Percentiles rank a stretch among this genome's conserved stretches.
Evolutionary conservation across 2,797 vertebrate genomes (phyloP).

Genomic region (Coreius guichenoti): DNA sequence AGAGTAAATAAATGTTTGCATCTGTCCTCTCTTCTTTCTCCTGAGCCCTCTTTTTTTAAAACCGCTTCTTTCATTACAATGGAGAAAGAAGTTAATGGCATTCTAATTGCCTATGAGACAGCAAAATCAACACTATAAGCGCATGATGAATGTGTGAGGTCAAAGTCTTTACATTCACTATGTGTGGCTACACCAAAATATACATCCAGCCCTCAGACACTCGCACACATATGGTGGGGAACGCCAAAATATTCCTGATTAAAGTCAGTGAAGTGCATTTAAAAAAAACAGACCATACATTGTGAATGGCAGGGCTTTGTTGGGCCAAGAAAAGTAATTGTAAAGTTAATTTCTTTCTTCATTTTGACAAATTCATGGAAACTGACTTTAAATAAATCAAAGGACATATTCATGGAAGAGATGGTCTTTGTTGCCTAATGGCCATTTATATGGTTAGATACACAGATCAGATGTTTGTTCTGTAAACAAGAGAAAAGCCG

Average conservation of each 20-base stretch:
- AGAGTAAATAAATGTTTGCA: neutral
- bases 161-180: slow-evolving; percentile 20
- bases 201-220: slow-evolving; percentile 32
- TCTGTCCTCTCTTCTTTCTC: slow-evolving; percentile 32
- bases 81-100: slow-evolving; percentile 39
- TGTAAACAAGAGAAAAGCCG: slow-evolving; percentile 46
- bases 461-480: slow-evolving; percentile 16
- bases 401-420: slow-evolving; percentile 24
- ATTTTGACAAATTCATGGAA: slow-evolving; percentile 51
- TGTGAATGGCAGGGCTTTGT: neutral
- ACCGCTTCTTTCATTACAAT: slow-evolving; percentile 13
- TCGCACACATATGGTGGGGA: slow-evolving; percentile 2
- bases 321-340: slow-evolving; percentile 41
- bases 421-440: slow-evolving; percentile 34
- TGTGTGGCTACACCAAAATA: slow-evolving; percentile 31
- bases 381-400: slow-evolving; percentile 32
- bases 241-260: neutral
- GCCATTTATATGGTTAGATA: slow-evolving; percentile 27
- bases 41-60: slow-evolving; percentile 36
- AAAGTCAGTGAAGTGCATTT: slow-evolving; percentile 1
- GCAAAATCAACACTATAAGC: slow-evolving; percentile 22
- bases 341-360: slow-evolving; percentile 36
- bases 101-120: slow-evolving; percentile 48
- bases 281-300: slow-evolving; percentile 33
- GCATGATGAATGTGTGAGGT: slow-evolving; percentile 18